Base-by-base conservation (phyloP, 2,888 invertebrate species). In the Ochropleura leucogaster region DNA sequence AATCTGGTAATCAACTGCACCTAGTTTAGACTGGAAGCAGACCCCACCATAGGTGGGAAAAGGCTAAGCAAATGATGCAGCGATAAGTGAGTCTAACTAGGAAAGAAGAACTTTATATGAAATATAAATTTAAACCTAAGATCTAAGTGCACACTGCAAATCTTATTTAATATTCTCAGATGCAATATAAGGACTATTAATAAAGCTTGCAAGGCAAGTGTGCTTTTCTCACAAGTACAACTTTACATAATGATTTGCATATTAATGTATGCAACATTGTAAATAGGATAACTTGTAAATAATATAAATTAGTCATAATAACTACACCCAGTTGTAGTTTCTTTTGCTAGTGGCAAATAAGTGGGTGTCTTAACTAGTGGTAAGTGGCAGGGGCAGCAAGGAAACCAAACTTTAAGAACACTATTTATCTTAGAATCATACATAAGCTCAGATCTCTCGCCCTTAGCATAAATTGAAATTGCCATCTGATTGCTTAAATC, bases 161-260 rank as follows among this genome's bases (percentile, higher is more conserved):
- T 51, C 8, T 60, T 16, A 74, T 18, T 49, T 7, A 44, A 51
- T 14, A 20, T n/a, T 12, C 68, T 47, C 5, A 47, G 55, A 51
- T 51, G 49, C 8, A 40, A 14, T 18, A 10, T 30, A 30, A 2
- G 46, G 46, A 20, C 40, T 42, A 64, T 53, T 65, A 62, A 30
- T 62, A 77, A 82, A 77, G 49, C 60, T 62, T 40, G 18, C 46
- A 51, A 78, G 12, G 46, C 68, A 63, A 30, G 42, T 53, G n/a
- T 47, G 69, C 79, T 68, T 78, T 78, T 82, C 51, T 64, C 12
- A 83, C 49, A 64, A 63, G 3, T 53, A 18, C n/a, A 47, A 44
- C 14, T 68, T 78, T 47, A 72, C 57, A 64, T 59, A 69, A 42
- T 47, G 12, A 79, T 79, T 79, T 65, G 59, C 71, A 79, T 79